Base-by-base conservation (phyloP, 2,113 vertebrate genomes). In the Jaculus jaculus region DNA sequence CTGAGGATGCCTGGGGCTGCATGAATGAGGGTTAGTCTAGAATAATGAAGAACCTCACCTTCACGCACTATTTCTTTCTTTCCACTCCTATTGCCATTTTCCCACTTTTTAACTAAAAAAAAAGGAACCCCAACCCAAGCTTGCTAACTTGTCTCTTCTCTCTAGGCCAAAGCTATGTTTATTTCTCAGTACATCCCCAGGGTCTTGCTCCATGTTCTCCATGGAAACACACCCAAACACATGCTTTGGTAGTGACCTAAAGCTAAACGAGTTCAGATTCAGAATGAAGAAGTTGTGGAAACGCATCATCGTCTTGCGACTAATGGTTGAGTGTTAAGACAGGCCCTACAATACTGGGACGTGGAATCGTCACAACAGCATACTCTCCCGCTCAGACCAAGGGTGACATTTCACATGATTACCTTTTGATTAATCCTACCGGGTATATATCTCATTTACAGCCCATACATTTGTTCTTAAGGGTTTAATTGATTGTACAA, bases 361-460 rank as follows among this genome's bases (percentile, higher is more conserved):
- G 89, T 77, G 78, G 92, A 96, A 91, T 85, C 39, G 84, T 60
- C 66, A 96, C 72, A 13, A 1, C 65, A 69, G 90, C 28, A 28
- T 66, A n/a, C 47, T 93, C 92, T 96, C 63, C 89, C 7, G 65
- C 26, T 94, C 96, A 96, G 78, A 94, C 79, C 93, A 66, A 91
- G 69, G 61, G 91, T 95, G 95, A 94, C 82, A 81, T 87, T 96
- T 97, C 91, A 95, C 74, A 89, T 96, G 93, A 89, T 94, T 95
- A 2, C 13, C 51, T 97, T 96, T 97, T 93, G 88, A 96, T 97
- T 97, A 97, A 97, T 97, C 78, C 93, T 94, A 87, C 93, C 75
- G 90, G 92, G 84, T 83, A 87, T 85, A 97, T 92, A 93, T 96
- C 93, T 96, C 95, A 83, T 92, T 92, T 96, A 88, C 34, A 92